These are phyloP conservation scores for Lutra lutra DNA, from an alignment of 2,797 vertebrate genomes.

Conservation along the genomic window DNA sequence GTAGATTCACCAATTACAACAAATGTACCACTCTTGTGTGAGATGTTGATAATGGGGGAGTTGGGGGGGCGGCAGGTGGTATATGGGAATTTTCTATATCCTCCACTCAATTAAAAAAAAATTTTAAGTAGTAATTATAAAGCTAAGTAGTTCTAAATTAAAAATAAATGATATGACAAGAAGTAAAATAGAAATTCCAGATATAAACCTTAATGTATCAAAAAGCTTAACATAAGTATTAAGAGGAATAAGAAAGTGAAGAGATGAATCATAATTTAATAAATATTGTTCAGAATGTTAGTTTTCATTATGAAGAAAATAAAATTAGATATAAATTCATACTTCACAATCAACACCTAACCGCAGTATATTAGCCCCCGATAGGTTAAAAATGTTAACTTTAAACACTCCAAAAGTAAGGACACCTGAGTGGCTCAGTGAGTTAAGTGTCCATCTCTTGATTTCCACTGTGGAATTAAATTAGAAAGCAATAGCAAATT, in stretches of 20 bases:
- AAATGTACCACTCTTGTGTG: background rate
- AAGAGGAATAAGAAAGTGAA: background rate
- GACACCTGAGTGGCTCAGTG: background rate
- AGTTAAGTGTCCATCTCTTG: background rate
- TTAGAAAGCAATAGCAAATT: background rate
- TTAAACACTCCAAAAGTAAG: background rate
- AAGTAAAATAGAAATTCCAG: background rate
- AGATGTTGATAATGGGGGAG: background rate
- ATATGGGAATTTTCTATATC: background rate
- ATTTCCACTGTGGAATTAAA: background rate
- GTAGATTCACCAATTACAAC: background rate
- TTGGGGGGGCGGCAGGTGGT: background rate
- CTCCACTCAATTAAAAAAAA: background rate
- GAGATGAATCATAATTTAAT: background rate
- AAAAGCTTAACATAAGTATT: background rate
- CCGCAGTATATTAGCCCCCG: background rate
- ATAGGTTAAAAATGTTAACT: background rate
- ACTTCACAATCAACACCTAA: background rate
- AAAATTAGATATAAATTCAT: slow-evolving; percentile 7
- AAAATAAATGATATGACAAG: background rate
- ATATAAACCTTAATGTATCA: background rate
- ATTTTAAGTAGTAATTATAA: background rate
- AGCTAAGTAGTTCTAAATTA: background rate
- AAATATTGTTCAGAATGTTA: background rate
- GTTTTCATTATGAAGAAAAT: background rate